Evolutionary conservation across 2,113 vertebrate genomes (phyloP), one percentile per base, ranked within the genome.

Genomic region (Dromas ardeola): DNA sequence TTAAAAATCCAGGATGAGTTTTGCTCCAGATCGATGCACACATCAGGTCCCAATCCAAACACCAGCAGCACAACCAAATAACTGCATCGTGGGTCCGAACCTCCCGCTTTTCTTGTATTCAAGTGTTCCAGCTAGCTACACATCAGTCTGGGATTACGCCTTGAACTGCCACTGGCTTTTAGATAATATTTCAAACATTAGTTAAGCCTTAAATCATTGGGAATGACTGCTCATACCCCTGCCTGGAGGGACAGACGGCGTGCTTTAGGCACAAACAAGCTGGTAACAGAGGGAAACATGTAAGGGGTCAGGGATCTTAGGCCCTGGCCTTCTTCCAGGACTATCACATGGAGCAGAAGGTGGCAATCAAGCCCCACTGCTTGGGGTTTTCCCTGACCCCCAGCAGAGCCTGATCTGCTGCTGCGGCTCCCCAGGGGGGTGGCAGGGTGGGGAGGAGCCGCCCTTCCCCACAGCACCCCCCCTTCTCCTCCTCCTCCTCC

Each of bases 1-100:
- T 65, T 50, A n/a, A 53, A 42, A 79, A 52, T 22, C 27, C 23
- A 26, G 26, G 27, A 17, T 76, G 29, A 90, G 50, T 10, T 19
- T 11, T 56, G 16, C 42, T 63, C 59, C 5, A 2, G 47, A 12
- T 6, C 7, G 20, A 40, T 3, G 15, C 36, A 30, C 5, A 5
- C 23, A 4, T 9, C 27, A 34, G 20, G 27, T 69, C 69, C 62
- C 22, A 34, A 11, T 15, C 45, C 34, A 5, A 56, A 30, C n/a
- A 30, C 20, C 6, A 10, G 23, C 45, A 49, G 29, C 72, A 34
- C 0, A 1, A 30, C 19, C 17, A 19, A 42, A 25, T 32, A 70
- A 49, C 23, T 3, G 4, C 32, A 52, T 30, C 45, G 15, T 1
- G 1, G n/a, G 10, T 7, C 27, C 10, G 1, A 38, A n/a, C 43